A percentile compares a stretch with the other conserved stretches of the same genome.
Conservation (phyloP, 2,113 vertebrate genomes). For the Micronycteris hirsuta region DNA sequence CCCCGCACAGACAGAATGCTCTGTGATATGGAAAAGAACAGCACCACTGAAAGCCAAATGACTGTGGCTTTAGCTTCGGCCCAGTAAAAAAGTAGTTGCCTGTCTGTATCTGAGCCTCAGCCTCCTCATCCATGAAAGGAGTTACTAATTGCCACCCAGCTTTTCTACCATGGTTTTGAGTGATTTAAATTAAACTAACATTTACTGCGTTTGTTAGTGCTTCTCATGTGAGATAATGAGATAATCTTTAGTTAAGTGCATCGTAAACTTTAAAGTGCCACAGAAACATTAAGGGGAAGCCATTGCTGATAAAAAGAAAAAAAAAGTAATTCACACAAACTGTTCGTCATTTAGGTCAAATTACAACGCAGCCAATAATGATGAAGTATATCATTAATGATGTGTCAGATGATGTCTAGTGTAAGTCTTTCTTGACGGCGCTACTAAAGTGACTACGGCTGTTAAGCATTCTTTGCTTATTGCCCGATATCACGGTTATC, state of each 20-base stretch:
- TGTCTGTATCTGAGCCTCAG: background rate
- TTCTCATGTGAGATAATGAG: conserved; percentile 30
- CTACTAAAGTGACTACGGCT: background rate
- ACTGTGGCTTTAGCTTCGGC: background rate
- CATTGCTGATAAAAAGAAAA: conserved; percentile 23
- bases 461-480: background rate
- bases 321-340: conserved; percentile 47
- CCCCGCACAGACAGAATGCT: background rate
- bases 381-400: background rate
- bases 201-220: conserved; percentile 21
- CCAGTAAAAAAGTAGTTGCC: background rate
- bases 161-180: conserved; percentile 1
- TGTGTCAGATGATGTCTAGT: background rate
- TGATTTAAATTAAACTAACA: conserved; percentile 32
- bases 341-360: conserved; percentile 47
- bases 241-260: conserved; percentile 19
- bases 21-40: background rate
- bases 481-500: background rate
- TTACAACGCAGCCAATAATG: conserved; percentile 24
- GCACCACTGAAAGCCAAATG: background rate
- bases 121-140: background rate
- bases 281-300: background rate
- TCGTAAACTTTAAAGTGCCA: conserved; percentile 28
- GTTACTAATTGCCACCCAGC: background rate
- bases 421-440: conserved; percentile 14